phyloP scores from a whole-genome alignment of 2,113 vertebrate species.

The Eretmochelys imbricata region DNA sequence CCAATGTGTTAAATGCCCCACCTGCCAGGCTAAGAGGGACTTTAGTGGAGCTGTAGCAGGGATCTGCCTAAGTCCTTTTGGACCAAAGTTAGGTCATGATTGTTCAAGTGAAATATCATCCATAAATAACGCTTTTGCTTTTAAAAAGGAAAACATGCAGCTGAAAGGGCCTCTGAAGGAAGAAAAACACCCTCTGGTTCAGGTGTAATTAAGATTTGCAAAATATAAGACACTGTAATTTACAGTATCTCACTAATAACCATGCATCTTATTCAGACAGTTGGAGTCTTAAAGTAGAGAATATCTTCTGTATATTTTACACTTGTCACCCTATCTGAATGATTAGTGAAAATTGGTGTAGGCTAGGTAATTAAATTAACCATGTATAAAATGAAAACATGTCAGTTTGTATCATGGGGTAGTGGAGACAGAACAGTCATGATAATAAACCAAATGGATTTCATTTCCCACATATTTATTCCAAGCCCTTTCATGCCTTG shows the following conservation, averaged over 20 bases:
- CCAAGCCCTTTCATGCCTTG: neutral
- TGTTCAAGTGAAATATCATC: neutral
- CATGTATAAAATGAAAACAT: constrained; percentile 40
- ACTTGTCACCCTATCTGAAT: constrained; percentile 5
- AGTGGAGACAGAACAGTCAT: constrained; percentile 19
- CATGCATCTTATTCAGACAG: constrained; percentile 23
- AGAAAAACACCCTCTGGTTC: neutral
- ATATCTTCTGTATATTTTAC: neutral
- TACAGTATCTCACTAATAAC: neutral
- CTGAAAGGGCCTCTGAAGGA: neutral
- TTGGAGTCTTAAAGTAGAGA: neutral
- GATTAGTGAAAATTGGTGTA: neutral
- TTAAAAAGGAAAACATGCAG: neutral
- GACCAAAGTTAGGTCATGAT: neutral
- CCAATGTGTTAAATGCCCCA: neutral
- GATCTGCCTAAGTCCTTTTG: neutral
- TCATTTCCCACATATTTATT: constrained; percentile 28
- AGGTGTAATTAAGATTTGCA: constrained; percentile 5
- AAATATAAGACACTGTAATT: neutral
- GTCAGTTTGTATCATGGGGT: constrained; percentile 33
- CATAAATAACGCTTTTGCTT: neutral
- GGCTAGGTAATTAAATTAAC: constrained; percentile 31
- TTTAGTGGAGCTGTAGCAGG: neutral
- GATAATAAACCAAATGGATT: neutral
- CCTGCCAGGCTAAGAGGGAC: neutral